A percentile compares a stretch with the other conserved stretches of the same genome.
phyloP scores from a whole-genome alignment of 2,797 vertebrate genomes.

The Octomys mimax region DNA sequence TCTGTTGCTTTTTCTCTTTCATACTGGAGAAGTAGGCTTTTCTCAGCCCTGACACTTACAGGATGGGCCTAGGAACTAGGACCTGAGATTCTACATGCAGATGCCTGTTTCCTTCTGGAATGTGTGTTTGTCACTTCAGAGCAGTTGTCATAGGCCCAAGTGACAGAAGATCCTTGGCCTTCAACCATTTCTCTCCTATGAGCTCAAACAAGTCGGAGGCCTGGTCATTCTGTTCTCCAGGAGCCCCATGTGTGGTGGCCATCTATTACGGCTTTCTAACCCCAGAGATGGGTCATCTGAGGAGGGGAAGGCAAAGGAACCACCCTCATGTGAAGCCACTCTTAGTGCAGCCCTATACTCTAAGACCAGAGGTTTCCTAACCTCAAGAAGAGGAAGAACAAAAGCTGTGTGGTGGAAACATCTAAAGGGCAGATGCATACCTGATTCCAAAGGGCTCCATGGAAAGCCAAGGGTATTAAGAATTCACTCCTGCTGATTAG shows the following conservation, averaged over 20 bases:
- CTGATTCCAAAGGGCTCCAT: background rate
- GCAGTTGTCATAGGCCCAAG: background rate
- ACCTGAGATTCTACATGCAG: background rate
- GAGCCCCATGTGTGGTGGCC: background rate
- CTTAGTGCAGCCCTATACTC: background rate
- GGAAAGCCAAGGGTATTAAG: background rate
- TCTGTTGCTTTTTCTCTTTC: background rate
- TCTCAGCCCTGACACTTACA: background rate
- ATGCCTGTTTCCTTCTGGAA: background rate
- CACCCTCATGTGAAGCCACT: background rate
- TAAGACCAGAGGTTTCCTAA: background rate
- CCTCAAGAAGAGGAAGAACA: background rate
- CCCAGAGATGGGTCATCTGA: background rate
- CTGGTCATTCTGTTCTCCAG: background rate
- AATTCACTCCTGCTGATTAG: background rate
- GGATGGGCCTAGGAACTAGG: background rate
- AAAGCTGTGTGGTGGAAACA: background rate
- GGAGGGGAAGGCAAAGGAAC: background rate
- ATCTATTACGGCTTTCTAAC: background rate
- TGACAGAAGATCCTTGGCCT: background rate
- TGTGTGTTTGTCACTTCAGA: background rate
- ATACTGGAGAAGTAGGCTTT: background rate
- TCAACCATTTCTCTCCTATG: background rate
- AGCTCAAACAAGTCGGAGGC: background rate
- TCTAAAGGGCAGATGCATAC: background rate